A percentile compares a stretch with the other conserved stretches of the same genome.
phyloP scores from a whole-genome alignment of 1,140 invertebrate species.

The Dendroctonus valens region DNA sequence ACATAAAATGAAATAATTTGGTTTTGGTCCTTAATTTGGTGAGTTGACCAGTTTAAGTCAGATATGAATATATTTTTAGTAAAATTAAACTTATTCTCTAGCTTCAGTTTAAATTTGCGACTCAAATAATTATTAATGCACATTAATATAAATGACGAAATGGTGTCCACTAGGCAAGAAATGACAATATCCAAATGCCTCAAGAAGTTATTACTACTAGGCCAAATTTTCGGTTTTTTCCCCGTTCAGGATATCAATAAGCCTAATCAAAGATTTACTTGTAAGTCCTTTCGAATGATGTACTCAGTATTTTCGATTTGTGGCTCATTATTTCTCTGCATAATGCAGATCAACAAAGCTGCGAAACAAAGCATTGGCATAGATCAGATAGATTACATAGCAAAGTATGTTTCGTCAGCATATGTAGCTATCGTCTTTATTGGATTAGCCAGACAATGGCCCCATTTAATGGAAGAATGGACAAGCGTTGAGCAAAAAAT shows the following conservation, averaged over 20 bases:
- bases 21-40: no score
- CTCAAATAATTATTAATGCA: no score
- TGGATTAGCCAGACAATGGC: slow-evolving; percentile 35
- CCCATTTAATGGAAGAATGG: slow-evolving; percentile 34
- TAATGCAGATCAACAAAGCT: slow-evolving; percentile 25
- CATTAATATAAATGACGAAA: no score
- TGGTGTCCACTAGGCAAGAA: neutral
- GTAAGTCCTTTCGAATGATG: slow-evolving; percentile 17
- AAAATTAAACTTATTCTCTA: no score
- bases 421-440: slow-evolving; percentile 27
- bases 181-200: slow-evolving; percentile 20
- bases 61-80: no score
- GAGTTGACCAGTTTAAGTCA: no score
- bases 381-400: slow-evolving; percentile 22
- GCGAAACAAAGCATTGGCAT: slow-evolving; percentile 7
- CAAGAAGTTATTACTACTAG: slow-evolving; percentile 20
- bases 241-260: slow-evolving; percentile 16
- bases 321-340: slow-evolving; percentile 18
- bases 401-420: slow-evolving; percentile 8
- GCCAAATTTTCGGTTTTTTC: slow-evolving; percentile 28
- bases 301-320: slow-evolving; percentile 28
- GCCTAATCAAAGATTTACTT: slow-evolving; percentile 20
- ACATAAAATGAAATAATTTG: no score
- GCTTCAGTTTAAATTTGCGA: no score
- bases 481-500: slow-evolving; percentile 31